Evolutionary conservation across 23 tunicate species (phyloP), one percentile per base, ranked within the genome.

Genomic region (Clavelina lepadiformis): DNA sequence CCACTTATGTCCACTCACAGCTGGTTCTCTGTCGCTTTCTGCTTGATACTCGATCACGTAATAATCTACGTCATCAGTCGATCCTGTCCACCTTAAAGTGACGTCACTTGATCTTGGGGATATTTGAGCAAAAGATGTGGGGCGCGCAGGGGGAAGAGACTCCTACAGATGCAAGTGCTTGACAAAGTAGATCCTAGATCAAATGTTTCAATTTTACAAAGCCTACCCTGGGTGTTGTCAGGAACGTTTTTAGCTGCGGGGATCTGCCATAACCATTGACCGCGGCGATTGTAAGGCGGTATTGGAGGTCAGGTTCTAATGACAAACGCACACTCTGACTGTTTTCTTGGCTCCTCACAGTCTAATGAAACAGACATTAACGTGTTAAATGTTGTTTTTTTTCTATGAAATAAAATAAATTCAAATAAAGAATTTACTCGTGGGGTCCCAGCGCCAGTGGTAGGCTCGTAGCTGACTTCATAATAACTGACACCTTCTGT

Each of bases 291-390:
- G 2, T 29, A 21, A 68, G 25, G 1, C 60, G 51, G 38, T 80
- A 80, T 36, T 61, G 77, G 6, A 63, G 53, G 58, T 63, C 86
- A 23, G 77, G 77, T 53, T 80, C 78, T 33, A 78, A 47, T 15
- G 51, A 34, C 34, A 75, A 46, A 3, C 51, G 31, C 26, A 36
- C 71, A 51, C 49, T 26, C 50, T 51, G 33, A 26, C 38, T 7
- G 29, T 50, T 38, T 28, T 51, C 45, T 20, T 7, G 13, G 3
- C 63, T 69, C 35, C 47, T 23, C 11, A 67, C 73, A 8, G 35
- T 28, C 73, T 67, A 27, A 59, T 27, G 26, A 28, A 59, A n/a
- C 7, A 59, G 30, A 27, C n/a, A 24, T 18, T 11, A 18, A 36
- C 21, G 5, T 36, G 33, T 18, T 19, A 36, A 22, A 25, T 27